Base-by-base conservation (phyloP, 53 echinoderm and acorn worm species). In the Echinometra lucunter region DNA sequence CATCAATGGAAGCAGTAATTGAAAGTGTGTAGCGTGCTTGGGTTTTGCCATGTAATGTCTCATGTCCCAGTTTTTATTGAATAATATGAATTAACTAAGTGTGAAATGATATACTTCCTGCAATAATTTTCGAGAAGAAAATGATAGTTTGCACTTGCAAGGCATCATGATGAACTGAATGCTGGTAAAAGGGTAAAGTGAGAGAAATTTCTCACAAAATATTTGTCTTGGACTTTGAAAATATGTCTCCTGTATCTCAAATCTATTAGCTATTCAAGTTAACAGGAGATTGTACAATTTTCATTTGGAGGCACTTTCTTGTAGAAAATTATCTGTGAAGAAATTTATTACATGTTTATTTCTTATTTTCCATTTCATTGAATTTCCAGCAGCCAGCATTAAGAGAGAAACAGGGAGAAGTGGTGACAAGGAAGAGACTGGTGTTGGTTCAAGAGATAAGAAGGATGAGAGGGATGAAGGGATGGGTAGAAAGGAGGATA, bases 391-490 rank as follows among this genome's bases (percentile, higher is more conserved):
- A 85, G 85, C 85, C 37, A 21, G 49, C 2, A 49, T 89, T 58
- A 89, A 89, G 89, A 89, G 37, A 37, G 58, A 89, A 37, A 60
- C 60, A 37, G 16, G 37, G 27, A 58, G 37, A 58, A 7, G 88
- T 53, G 88, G 32, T 88, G 78, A 40, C 21, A 21, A 8, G 21
- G 23, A 18, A 18, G 78, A 78, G 21, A 21, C 38, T 7, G 35
- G 5, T 35, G 2, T 16, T 40, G 16, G 78, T 35, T 11, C 78
- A 10, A 42, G 23, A 18, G 78, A 17, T 6, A 78, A 18, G 56
- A 88, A 60, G 58, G 58, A 89, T 60, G 91, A 91, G 37, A 63
- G 6, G 47, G 45, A 69, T 66, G 70, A 66, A 28, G 69, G 37
- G 45, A 42, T 60, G 27, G n/a, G 37, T 2, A 70, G 32, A 69